Evolutionary conservation across 2,888 invertebrate genomes (phyloP).

Genomic region (Cerastoderma edule): DNA sequence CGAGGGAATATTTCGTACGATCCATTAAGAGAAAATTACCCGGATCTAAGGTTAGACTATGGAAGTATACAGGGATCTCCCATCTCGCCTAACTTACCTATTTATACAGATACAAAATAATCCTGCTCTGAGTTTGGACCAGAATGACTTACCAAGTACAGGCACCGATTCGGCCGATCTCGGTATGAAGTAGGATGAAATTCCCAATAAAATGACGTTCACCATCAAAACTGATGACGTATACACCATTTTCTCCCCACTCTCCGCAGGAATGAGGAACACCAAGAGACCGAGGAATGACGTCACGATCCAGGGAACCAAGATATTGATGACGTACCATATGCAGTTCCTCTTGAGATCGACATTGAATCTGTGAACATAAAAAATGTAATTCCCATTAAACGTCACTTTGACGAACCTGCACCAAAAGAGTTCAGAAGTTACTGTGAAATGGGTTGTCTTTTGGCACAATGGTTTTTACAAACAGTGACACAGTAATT

Average conservation of each 20-base stretch:
- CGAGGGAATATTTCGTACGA: too few relatives aligned
- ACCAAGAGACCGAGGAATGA: constrained; percentile 13
- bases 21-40: too few relatives aligned
- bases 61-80: too few relatives aligned
- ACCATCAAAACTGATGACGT: constrained; percentile 15
- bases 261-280: constrained; percentile 17
- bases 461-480: too few relatives aligned
- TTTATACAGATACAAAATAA: background rate
- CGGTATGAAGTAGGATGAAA: background rate
- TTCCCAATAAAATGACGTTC: constrained; percentile 5
- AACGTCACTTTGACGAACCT: too few relatives aligned
- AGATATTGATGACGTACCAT: constrained; percentile 10
- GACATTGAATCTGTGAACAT: constrained; percentile 11
- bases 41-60: too few relatives aligned
- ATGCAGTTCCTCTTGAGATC: constrained; percentile 1
- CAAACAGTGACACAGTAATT: too few relatives aligned
- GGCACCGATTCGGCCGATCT: background rate
- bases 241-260: constrained; percentile 8
- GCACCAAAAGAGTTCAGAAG: too few relatives aligned
- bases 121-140: background rate
- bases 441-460: too few relatives aligned
- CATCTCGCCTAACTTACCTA: too few relatives aligned
- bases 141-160: constrained; percentile 4
- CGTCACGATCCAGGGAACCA: constrained; percentile 9
- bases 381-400: background rate